These are phyloP conservation scores for Drosophila kambysellisi DNA, from an alignment of 2,888 invertebrate species.

Conservation along the genomic window DNA sequence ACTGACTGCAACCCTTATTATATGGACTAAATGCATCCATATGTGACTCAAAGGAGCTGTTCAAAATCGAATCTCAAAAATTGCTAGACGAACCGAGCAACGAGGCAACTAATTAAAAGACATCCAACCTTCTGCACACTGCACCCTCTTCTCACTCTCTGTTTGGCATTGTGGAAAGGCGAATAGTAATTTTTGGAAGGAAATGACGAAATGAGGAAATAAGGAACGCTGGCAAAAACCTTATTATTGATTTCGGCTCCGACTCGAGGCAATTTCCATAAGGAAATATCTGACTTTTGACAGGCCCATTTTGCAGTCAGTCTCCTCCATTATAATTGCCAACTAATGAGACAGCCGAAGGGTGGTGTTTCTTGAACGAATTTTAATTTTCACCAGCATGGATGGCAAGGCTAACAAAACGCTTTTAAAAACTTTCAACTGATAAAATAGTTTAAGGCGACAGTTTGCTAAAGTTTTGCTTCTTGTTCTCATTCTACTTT, in stretches of 20 bases:
- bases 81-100: constrained; percentile 13
- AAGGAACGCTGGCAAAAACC: constrained; percentile 28
- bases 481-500: background rate
- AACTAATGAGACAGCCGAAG: constrained; percentile 52
- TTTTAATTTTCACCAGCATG: constrained; percentile 36
- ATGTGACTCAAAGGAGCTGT: constrained; percentile 26
- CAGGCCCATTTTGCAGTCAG: constrained; percentile 53
- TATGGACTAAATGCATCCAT: constrained; percentile 33
- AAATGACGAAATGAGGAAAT: constrained; percentile 34
- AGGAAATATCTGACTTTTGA: constrained; percentile 68
- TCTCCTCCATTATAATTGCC: constrained; percentile 52
- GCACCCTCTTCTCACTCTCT: background rate
- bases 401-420: constrained; percentile 11
- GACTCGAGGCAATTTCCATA: constrained; percentile 59
- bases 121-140: background rate
- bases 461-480: constrained; percentile 54
- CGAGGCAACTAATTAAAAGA: constrained; percentile 62
- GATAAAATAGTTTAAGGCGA: constrained; percentile 66
- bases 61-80: constrained; percentile 34
- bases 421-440: constrained; percentile 47
- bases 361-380: constrained; percentile 10
- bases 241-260: constrained; percentile 52
- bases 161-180: constrained; percentile 29
- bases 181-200: constrained; percentile 56
- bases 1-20: constrained; percentile 31